These are phyloP conservation scores for Apamea crenata DNA, from an alignment of 2,888 invertebrate genomes.

Conservation along the genomic window DNA sequence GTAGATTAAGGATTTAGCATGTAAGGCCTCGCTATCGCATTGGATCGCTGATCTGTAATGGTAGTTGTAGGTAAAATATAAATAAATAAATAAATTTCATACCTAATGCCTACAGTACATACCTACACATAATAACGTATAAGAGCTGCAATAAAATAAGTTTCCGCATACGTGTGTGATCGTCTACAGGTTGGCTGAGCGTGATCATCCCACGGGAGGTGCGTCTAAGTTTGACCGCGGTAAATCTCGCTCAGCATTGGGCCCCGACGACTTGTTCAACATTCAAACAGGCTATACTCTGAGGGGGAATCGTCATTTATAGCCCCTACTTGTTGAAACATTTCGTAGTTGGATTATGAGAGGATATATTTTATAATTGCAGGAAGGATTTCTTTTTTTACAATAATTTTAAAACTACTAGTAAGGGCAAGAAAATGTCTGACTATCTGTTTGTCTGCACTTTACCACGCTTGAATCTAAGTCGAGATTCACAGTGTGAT, in stretches of 20 bases:
- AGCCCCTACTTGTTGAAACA: slow-evolving; percentile 54
- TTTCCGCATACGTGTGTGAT: slow-evolving; percentile 27
- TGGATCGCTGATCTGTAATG: no score
- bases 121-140: not conserved
- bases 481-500: not conserved
- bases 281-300: slow-evolving; percentile 73
- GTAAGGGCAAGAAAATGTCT: not conserved
- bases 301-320: slow-evolving; percentile 75
- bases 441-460: not conserved
- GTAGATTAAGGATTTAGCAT: no score
- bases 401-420: not conserved
- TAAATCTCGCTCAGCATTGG: slow-evolving; percentile 79
- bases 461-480: not conserved
- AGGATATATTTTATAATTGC: slow-evolving; percentile 11
- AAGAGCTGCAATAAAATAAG: slow-evolving; percentile 37
- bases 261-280: slow-evolving; percentile 80
- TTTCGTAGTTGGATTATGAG: not conserved
- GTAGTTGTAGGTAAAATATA: no score
- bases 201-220: slow-evolving; percentile 71
- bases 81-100: no score
- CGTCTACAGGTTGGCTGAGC: slow-evolving; percentile 49
- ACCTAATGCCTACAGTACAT: not conserved
- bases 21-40: no score
- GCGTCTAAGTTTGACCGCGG: slow-evolving; percentile 83
- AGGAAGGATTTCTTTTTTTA: not conserved